A percentile compares a stretch with the other conserved stretches of the same genome.
Conservation (phyloP, 2,113 vertebrate genomes). For the Catharus bicknelli region DNA sequence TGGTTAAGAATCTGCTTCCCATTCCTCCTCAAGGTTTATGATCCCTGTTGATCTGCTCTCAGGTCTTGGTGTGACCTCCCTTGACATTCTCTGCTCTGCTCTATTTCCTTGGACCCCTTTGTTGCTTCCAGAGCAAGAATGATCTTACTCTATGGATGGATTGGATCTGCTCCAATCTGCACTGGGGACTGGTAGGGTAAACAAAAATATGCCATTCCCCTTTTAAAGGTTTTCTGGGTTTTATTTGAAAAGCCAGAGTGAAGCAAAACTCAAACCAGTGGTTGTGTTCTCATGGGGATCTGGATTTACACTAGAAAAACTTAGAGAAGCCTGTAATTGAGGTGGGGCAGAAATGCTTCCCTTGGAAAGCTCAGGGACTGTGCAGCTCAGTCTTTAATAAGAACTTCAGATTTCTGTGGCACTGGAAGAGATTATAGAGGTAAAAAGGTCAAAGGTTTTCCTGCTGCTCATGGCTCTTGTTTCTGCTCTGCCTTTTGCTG, state of each 20-base stretch:
- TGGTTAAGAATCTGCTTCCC: neutral
- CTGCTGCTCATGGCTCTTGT: neutral
- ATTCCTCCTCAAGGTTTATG: neutral
- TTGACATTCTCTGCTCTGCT: neutral
- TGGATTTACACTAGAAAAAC: neutral
- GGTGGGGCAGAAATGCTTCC: neutral
- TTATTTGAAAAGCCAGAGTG: neutral
- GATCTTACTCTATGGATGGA: fast-evolving
- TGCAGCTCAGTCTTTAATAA: neutral
- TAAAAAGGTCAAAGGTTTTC: neutral
- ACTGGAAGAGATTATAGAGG: neutral
- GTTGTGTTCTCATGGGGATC: neutral
- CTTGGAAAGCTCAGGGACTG: neutral
- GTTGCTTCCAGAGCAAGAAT: neutral
- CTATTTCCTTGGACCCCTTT: neutral
- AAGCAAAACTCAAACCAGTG: neutral
- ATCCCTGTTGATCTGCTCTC: neutral
- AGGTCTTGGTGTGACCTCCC: neutral
- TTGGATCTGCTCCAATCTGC: neutral
- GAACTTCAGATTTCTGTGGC: neutral
- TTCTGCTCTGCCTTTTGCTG: neutral
- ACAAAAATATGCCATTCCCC: neutral
- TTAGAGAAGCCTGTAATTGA: neutral
- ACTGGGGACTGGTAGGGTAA: neutral
- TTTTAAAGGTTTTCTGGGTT: neutral